A percentile compares a stretch with the other conserved stretches of the same genome.
Evolutionary conservation across 2,797 vertebrate species (phyloP).

Genomic region (Falco cherrug): DNA sequence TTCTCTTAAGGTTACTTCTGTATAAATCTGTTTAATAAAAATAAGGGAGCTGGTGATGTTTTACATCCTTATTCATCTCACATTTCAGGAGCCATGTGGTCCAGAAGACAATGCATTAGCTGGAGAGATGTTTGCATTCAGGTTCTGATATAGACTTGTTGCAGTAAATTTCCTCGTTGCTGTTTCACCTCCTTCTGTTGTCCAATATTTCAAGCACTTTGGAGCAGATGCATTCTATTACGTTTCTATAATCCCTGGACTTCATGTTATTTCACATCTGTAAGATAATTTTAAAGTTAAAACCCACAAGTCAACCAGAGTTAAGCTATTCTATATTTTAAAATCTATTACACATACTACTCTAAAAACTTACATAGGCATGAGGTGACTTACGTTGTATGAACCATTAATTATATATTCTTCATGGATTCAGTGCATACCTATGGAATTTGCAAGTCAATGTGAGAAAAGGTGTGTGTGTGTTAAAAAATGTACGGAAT

Average conservation of each 20-base stretch:
- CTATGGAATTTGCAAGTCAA: background rate
- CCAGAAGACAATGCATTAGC: fast-evolving
- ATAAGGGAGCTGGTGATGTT: background rate
- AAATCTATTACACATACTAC: background rate
- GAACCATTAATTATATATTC: background rate
- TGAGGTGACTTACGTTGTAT: background rate
- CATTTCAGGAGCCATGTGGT: background rate
- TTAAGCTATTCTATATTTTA: background rate
- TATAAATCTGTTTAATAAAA: background rate
- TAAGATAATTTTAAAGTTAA: background rate
- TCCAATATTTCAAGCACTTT: background rate
- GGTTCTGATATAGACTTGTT: background rate
- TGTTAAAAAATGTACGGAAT: background rate
- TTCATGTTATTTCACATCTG: background rate
- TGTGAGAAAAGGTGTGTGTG: background rate
- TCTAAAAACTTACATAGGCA: background rate
- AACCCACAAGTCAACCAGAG: background rate
- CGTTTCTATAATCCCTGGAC: background rate
- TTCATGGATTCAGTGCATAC: background rate
- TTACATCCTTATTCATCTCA: background rate
- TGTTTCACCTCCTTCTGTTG: background rate
- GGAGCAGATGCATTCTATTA: background rate
- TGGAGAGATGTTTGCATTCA: background rate
- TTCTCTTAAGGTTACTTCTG: background rate
- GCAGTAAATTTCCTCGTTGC: background rate